Base-by-base conservation (phyloP, 2,797 vertebrate genomes). In the Cercopithecus mitis region DNA sequence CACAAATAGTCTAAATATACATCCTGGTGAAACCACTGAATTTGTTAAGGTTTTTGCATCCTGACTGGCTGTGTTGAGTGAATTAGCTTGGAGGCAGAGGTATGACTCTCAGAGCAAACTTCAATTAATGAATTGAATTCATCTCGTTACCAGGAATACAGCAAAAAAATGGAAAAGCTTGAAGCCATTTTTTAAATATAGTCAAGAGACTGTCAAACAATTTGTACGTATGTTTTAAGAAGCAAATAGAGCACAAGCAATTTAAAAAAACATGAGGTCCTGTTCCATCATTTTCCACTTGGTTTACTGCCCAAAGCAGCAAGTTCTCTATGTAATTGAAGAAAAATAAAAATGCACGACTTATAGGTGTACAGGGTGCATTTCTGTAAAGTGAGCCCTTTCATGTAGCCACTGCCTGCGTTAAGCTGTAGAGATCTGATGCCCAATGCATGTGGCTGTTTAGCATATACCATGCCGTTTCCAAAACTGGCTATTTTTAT, bases 381-480 rank as follows among this genome's bases (percentile, higher is more conserved):
- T 30, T 33, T 87, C 52, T 27, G 10, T 10, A 20, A 67, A 41
- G 14, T 5, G 25, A 70, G 4, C 25, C 24, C 41, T 57, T 4
- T 20, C 45, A 0, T 2, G 15, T 25, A 36, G n/a, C 11, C 0
- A 10, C 33, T 9, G 15, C 22, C 2, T 4, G 5, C 19, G 14
- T 33, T 3, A 39, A 61, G 12, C 47, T 17, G 11, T 24, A 1
- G 7, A 43, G 30, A 30, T 2, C 22, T 41, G 72, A 30, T 9
- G 9, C n/a, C 7, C 7, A 27, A 13, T 13, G 1, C 13, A 4
- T 4, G 8, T 1, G 4, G 14, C 0, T 8, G 1, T 2, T 19
- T 24, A 45, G 6, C n/a, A 11, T 52, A 52, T 12, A 5, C 1
- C 4, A 10, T 1, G 11, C 13, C 14, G 33, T 57, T 27, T 17